Evolutionary conservation across 2,888 invertebrate genomes (phyloP).

Genomic region (Euzetes globulus): DNA sequence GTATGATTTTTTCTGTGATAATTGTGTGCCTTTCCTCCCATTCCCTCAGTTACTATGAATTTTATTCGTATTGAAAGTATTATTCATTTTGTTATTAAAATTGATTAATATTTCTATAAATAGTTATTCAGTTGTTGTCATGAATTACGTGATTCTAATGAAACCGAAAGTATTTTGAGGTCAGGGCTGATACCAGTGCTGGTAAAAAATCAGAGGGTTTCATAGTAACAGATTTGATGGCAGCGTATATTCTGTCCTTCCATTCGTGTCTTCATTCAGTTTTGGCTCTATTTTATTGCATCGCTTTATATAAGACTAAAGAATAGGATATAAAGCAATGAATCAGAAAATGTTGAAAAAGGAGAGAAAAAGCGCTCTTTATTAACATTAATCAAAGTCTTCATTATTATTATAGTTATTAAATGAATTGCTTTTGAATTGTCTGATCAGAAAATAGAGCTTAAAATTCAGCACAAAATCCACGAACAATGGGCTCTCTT

Average conservation of each 20-base stretch:
- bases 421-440: not conserved
- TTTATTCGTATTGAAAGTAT: not conserved
- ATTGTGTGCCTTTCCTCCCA: not conserved
- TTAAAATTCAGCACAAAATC: too few species aligned
- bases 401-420: not conserved
- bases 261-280: not conserved
- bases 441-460: not conserved
- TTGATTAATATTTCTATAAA: not conserved
- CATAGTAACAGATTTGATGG: not conserved
- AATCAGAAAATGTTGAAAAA: not conserved
- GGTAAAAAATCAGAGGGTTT: too few species aligned
- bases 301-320: not conserved
- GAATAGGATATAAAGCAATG: not conserved
- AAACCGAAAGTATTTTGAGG: not conserved
- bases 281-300: too few species aligned
- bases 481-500: too few species aligned
- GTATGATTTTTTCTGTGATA: constrained; percentile 30
- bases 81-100: not conserved
- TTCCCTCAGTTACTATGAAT: not conserved
- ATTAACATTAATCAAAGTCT: not conserved
- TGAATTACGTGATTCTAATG: not conserved
- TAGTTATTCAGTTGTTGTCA: not conserved
- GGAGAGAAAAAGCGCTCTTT: not conserved
- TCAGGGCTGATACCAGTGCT: not conserved
- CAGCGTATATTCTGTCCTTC: not conserved